These are phyloP conservation scores for Mallateleia sp. DNA, from an alignment of 2,888 invertebrate genomes.

Conservation along the genomic window DNA sequence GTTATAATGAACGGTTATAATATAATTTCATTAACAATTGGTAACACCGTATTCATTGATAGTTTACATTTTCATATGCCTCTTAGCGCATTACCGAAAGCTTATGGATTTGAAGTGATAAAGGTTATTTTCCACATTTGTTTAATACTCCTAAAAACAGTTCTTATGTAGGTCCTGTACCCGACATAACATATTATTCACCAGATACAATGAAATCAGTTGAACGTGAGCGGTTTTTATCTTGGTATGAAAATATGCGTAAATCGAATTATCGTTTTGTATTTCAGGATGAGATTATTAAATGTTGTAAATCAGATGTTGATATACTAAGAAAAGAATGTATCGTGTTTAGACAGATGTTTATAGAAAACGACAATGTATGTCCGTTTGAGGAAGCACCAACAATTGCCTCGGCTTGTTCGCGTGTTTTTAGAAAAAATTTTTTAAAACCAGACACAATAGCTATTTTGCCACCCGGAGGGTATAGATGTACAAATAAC, in stretches of 20 bases:
- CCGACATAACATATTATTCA: too few relatives aligned
- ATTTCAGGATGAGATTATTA: neutral
- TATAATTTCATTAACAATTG: too few relatives aligned
- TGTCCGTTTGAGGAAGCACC: slow-evolving; percentile 5
- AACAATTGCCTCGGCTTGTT: slow-evolving; percentile 17
- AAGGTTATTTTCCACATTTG: slow-evolving; percentile 8
- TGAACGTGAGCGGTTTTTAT: too few relatives aligned
- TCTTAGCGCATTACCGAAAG: slow-evolving; percentile 31
- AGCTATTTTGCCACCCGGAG: slow-evolving; percentile 82
- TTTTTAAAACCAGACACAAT: slow-evolving; percentile 75
- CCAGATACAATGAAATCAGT: too few relatives aligned
- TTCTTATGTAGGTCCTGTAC: too few relatives aligned
- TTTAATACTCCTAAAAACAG: neutral
- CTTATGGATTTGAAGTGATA: neutral
- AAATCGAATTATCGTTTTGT: too few relatives aligned
- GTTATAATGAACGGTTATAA: neutral
- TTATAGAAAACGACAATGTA: neutral
- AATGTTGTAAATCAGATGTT: neutral
- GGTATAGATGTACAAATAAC: slow-evolving; percentile 82
- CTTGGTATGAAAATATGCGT: too few relatives aligned
- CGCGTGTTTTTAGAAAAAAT: slow-evolving; percentile 8
- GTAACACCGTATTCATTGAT: slow-evolving; percentile 71
- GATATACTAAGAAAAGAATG: slow-evolving; percentile 2
- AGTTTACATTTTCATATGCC: slow-evolving; percentile 80
- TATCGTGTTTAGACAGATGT: neutral